Base-by-base conservation (phyloP, 2,888 invertebrate genomes). In the Gonocerus acuteangulatus region DNA sequence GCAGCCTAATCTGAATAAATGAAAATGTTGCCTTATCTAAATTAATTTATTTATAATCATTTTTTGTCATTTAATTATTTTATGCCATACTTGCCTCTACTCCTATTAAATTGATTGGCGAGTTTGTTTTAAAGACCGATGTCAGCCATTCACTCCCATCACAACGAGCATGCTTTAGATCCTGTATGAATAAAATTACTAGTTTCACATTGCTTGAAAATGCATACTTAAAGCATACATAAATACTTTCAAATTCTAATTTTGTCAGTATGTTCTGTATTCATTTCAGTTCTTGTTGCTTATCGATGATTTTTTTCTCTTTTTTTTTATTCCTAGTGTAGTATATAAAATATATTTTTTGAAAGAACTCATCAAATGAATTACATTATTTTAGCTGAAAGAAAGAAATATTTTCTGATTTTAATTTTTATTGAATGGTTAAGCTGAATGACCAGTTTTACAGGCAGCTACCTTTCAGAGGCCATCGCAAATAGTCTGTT, bases 121-220 rank as follows among this genome's bases (percentile, higher is more conserved):
- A 47, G 27, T 44, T 63, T 9, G 49, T 59, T 6, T 60, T 63
- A 39, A 65, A 65, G 11, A 61, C 36, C 13, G 65, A 63, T 9
- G 65, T 65, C 13, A 65, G 52, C 65, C 65, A 65, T 60, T 65
- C 65, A 48, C 65, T 65, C 22, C 65, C 65, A 61, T 65, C 65
- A 45, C 63, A 65, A 34, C 61, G 48, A 2, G 61, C 57, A 23
- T 62, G 57, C 16, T 48, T 51, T 19, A 61, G 18, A 36, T 62
- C 65, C 65, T 65, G 49, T 22, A 42, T 4, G 15, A 42, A 6
- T 13, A n/a, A 42, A 42, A n/a, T 42, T 42, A n/a, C n/a, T n/a
- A 11, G 11, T 34, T 34, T 34, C 6, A 34, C 11, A 34, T 6
- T 6, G 34, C 6, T 9, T 9, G 11, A 9, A 6, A 9, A 6